phyloP scores from a whole-genome alignment of 2,113 vertebrate genomes.

The Butorides virescens region DNA sequence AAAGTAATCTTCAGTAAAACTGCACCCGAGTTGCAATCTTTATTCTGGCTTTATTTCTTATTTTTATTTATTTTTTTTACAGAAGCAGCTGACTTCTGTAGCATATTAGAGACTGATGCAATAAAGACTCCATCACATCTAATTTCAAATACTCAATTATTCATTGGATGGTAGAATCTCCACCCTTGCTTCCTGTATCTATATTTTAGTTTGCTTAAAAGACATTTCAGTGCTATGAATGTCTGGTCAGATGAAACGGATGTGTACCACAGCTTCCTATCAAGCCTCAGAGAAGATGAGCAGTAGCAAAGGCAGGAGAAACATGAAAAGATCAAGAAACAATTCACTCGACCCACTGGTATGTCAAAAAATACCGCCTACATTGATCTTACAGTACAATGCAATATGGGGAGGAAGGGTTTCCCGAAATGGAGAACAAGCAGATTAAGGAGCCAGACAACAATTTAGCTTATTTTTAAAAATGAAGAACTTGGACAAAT shows the following conservation, averaged over 20 bases:
- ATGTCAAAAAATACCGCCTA: neutral
- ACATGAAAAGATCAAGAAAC: neutral
- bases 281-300: neutral
- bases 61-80: neutral
- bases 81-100: neutral
- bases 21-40: neutral
- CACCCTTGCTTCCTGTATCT: neutral
- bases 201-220: neutral
- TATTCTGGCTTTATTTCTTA: neutral
- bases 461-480: neutral
- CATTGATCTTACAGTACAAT: neutral
- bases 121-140: neutral
- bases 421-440: neutral
- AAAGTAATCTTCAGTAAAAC: neutral
- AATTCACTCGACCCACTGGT: neutral
- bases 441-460: neutral
- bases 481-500: neutral
- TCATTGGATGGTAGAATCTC: neutral
- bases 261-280: neutral
- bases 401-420: neutral
- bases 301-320: neutral
- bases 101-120: neutral
- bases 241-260: neutral
- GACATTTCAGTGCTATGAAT: neutral
- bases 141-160: neutral